Evolutionary conservation across 2,797 vertebrate genomes (phyloP).

Genomic region (Martes flavigula): DNA sequence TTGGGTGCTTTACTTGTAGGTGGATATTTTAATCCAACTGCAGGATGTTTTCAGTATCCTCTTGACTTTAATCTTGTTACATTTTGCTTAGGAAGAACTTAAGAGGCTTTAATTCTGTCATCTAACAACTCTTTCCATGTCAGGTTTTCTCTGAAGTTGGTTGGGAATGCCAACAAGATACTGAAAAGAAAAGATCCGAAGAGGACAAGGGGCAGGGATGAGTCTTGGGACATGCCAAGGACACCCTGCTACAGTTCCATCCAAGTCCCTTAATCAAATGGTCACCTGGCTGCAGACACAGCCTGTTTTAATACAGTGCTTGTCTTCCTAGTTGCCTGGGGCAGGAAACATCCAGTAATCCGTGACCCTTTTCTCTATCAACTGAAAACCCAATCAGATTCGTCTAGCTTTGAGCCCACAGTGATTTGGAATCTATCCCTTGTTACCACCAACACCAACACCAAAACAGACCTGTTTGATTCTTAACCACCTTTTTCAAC

Average conservation of each 20-base stretch:
- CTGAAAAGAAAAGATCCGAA: neutral
- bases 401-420: neutral
- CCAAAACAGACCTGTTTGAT: neutral
- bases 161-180: neutral
- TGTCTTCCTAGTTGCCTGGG: neutral
- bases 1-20: neutral
- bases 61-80: constrained; percentile 42
- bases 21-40: constrained; percentile 36
- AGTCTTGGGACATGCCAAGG: neutral
- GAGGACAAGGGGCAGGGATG: neutral
- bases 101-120: constrained; percentile 37
- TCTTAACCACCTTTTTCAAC: neutral
- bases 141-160: constrained; percentile 2
- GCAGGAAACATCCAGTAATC: neutral
- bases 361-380: neutral
- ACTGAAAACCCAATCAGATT: neutral
- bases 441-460: neutral
- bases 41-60: constrained; percentile 46
- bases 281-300: neutral
- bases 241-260: neutral
- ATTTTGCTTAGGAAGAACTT: constrained; percentile 34
- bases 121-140: neutral
- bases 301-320: neutral
- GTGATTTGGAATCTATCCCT: neutral
- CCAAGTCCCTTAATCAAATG: neutral